Conservation (phyloP, 2,888 invertebrate species). For the Aphidoletes aphidimyza region DNA sequence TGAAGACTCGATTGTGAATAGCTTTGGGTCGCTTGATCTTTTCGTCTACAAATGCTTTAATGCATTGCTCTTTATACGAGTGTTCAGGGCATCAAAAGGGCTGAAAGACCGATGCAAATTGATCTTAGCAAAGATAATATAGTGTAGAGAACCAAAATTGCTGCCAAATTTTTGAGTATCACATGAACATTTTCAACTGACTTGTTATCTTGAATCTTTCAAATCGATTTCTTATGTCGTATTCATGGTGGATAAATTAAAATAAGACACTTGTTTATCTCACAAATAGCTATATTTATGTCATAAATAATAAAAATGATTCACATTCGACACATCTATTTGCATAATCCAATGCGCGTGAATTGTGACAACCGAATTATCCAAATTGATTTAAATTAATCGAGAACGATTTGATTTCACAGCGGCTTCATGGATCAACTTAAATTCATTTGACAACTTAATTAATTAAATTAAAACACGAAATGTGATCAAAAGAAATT, state of each 20-base stretch:
- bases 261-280: neutral
- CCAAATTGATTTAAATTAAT: slow-evolving; percentile 31
- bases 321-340: neutral
- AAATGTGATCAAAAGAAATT: neutral
- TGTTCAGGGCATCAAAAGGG: no score
- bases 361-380: neutral
- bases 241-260: neutral
- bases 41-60: no score
- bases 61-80: no score
- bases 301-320: neutral
- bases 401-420: slow-evolving; percentile 18
- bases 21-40: no score
- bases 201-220: neutral
- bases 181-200: neutral
- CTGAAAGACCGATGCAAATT: no score
- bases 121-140: no score
- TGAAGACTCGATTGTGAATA: no score
- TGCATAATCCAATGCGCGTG: neutral
- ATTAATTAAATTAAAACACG: neutral
- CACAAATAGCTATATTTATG: neutral
- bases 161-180: no score
- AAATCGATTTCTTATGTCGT: no score
- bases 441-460: neutral
- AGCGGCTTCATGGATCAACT: neutral
- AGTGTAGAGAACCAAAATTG: no score